Conservation (phyloP, 2,888 invertebrate species). For the Elmis aenea region DNA sequence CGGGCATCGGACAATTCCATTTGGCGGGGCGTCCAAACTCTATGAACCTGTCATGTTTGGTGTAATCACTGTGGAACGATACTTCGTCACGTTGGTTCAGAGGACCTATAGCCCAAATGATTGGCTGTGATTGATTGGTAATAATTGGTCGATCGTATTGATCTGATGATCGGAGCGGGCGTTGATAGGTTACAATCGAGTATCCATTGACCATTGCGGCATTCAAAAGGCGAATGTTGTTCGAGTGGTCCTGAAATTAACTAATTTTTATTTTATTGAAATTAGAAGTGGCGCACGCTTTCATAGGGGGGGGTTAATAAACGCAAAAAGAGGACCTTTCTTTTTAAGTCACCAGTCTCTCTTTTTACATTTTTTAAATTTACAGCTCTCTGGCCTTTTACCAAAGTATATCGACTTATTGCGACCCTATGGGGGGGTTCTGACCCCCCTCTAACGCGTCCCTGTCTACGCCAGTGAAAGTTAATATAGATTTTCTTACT, state of each 20-base stretch:
- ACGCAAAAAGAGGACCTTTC: too few species aligned
- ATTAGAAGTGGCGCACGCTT: background rate
- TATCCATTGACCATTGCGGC: conserved; percentile 90
- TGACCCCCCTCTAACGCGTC: too few species aligned
- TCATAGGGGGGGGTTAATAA: too few species aligned
- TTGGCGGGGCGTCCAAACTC: conserved; percentile 83
- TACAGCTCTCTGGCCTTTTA: too few species aligned
- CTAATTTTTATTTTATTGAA: too few species aligned
- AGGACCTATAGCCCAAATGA: conserved; percentile 89
- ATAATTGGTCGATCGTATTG: conserved; percentile 66
- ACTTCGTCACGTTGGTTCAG: conserved; percentile 76
- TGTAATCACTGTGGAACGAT: conserved; percentile 73
- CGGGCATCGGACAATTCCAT: conserved; percentile 92
- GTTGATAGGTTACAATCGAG: conserved; percentile 88
- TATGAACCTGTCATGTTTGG: conserved; percentile 67
- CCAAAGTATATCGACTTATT: too few species aligned
- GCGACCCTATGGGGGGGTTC: too few species aligned
- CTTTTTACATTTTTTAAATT: too few species aligned
- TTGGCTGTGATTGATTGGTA: conserved; percentile 72
- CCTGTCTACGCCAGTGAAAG: too few species aligned
- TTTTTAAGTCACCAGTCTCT: too few species aligned
- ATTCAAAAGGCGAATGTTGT: conserved; percentile 77
- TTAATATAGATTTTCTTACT: too few species aligned
- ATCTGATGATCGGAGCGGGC: conserved; percentile 73
- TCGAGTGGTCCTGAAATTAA: conserved; percentile 65